Conservation (phyloP, 2,113 vertebrate genomes). For the Pardalotus punctatus region DNA sequence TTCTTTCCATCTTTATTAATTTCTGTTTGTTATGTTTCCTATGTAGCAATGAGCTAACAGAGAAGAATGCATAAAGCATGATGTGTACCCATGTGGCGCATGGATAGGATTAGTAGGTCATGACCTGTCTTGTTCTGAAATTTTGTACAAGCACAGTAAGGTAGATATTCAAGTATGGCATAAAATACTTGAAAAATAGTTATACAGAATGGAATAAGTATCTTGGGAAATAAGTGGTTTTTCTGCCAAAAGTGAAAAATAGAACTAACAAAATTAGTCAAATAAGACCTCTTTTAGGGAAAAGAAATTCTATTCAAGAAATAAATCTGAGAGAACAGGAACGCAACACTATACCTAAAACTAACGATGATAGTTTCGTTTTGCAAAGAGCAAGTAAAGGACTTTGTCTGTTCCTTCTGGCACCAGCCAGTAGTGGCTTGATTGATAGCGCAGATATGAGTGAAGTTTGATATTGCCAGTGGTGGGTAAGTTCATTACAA, state of each 20-base stretch:
- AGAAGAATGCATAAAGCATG: neutral
- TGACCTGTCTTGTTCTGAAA: neutral
- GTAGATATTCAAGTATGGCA: neutral
- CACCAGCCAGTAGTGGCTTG: neutral
- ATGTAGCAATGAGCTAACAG: neutral
- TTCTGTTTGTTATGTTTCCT: neutral
- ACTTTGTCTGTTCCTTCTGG: neutral
- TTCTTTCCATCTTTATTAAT: neutral
- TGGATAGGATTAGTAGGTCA: neutral
- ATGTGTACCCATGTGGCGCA: neutral
- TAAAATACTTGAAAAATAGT: neutral
- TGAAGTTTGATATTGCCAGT: neutral
- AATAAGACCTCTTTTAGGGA: neutral
- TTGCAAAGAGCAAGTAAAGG: neutral
- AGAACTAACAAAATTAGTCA: neutral
- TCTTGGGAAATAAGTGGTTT: neutral
- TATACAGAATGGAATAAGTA: neutral
- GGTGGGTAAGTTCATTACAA: neutral
- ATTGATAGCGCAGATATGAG: rapidly evolving
- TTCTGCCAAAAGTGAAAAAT: neutral
- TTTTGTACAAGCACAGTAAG: neutral
- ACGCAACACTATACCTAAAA: neutral
- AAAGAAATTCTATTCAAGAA: neutral
- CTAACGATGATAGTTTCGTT: neutral
- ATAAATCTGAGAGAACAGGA: neutral